Conservation (phyloP, 2,888 invertebrate species). For the Pegoplata infirma region DNA sequence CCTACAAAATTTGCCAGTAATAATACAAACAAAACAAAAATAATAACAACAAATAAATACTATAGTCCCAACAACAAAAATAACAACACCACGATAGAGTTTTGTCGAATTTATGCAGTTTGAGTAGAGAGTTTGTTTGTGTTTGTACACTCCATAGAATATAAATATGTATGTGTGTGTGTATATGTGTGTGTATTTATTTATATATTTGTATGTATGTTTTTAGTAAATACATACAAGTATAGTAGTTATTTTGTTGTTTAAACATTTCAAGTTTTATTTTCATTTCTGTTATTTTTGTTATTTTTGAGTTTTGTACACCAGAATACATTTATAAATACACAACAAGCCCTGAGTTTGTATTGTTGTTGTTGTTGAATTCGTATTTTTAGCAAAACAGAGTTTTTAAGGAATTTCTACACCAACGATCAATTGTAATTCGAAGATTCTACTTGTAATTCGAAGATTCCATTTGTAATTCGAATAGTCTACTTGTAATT, state of each 20-base stretch:
- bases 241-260: constrained; percentile 60
- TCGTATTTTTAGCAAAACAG: too few species aligned
- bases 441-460: too few species aligned
- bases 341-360: constrained; percentile 32
- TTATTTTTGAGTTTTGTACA: constrained; percentile 39
- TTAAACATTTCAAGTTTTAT: constrained; percentile 64
- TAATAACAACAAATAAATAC: constrained; percentile 58
- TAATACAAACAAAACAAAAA: constrained; percentile 57
- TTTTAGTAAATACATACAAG: constrained; percentile 32
- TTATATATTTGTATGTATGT: background rate
- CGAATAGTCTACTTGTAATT: too few species aligned
- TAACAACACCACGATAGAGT: constrained; percentile 32
- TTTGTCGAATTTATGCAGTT: constrained; percentile 58
- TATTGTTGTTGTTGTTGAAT: constrained; percentile 53
- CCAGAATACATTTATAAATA: constrained; percentile 19
- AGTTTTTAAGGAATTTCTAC: too few species aligned
- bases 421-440: too few species aligned
- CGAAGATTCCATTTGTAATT: too few species aligned
- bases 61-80: constrained; percentile 28
- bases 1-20: constrained; percentile 51
- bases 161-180: constrained; percentile 10
- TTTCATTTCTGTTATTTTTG: constrained; percentile 59
- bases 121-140: constrained; percentile 49
- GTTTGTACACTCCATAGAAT: constrained; percentile 52
- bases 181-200: background rate